Evolutionary conservation across 2,113 vertebrate species (phyloP).

Genomic region (Panurus biarmicus): DNA sequence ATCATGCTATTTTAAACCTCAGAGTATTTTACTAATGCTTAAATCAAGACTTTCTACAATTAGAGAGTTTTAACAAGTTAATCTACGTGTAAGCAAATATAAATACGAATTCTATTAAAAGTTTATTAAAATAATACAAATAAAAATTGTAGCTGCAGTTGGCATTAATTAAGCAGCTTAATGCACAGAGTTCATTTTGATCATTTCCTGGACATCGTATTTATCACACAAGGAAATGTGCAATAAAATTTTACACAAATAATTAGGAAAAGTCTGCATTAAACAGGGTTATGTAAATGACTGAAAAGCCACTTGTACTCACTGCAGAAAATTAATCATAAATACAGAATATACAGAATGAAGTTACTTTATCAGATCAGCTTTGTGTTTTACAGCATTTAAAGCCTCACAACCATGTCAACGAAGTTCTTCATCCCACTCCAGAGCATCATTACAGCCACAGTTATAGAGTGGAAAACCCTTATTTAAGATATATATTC

Average conservation of each 20-base stretch:
- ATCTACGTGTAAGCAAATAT: neutral
- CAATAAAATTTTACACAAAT: neutral
- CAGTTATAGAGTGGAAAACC: neutral
- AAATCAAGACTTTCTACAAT: neutral
- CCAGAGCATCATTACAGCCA: neutral
- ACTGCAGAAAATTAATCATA: neutral
- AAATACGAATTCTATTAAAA: neutral
- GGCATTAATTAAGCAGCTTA: neutral
- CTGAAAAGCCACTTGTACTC: neutral
- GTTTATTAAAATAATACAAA: neutral
- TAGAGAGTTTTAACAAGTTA: neutral
- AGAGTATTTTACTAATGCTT: neutral
- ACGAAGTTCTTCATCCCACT: neutral
- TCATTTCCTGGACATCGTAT: neutral
- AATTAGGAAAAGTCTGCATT: neutral
- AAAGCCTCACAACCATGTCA: neutral
- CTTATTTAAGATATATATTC: neutral
- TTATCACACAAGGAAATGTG: neutral
- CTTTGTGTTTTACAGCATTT: neutral
- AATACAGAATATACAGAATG: neutral
- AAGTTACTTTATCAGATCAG: neutral
- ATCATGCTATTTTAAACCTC: neutral
- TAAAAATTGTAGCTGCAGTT: neutral
- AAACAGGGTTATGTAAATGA: neutral
- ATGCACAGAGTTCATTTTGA: neutral